These are phyloP conservation scores for Paratilapia polleni DNA, from an alignment of 2,113 vertebrate species.

Conservation along the genomic window DNA sequence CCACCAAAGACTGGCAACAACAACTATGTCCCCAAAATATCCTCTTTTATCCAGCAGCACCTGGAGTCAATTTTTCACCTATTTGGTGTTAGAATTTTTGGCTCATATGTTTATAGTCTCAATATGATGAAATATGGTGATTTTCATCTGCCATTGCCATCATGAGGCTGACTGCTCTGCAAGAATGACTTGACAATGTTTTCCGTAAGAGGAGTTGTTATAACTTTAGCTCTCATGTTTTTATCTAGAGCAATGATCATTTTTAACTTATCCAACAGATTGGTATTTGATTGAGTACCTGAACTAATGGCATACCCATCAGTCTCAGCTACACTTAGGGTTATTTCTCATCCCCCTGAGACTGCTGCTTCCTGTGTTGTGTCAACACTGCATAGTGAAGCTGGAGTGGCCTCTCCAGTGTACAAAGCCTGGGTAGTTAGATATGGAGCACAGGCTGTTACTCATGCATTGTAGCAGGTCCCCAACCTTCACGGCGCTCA, in stretches of 20 bases:
- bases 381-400: not conserved
- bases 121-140: not conserved
- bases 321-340: not conserved
- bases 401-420: not conserved
- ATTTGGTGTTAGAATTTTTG: not conserved
- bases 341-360: not conserved
- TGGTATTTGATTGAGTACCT: conserved; percentile 1
- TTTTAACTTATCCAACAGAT: not conserved
- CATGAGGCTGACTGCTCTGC: not conserved
- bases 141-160: not conserved
- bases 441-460: not conserved
- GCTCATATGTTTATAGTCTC: not conserved
- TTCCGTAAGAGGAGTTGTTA: not conserved
- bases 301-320: not conserved
- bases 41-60: not conserved
- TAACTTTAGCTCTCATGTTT: not conserved
- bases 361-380: not conserved
- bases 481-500: not conserved
- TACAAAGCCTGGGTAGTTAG: not conserved
- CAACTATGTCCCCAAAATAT: not conserved
- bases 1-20: not conserved
- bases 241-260: not conserved
- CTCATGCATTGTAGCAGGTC: not conserved
- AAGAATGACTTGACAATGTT: not conserved
- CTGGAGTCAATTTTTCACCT: not conserved